Base-by-base conservation (phyloP, 2,888 invertebrate species). In the Iselma pallidipennis region DNA sequence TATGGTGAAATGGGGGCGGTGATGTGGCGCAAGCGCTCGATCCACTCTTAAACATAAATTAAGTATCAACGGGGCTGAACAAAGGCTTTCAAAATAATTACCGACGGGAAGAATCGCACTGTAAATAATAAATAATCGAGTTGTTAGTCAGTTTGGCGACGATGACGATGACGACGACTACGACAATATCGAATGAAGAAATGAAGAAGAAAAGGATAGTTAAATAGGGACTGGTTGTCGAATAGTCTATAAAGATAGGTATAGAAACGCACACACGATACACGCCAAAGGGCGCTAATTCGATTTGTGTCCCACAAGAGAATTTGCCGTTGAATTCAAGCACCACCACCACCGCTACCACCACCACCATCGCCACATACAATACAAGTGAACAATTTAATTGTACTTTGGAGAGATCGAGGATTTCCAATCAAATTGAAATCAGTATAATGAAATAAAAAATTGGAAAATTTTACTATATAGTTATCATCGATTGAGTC, bases 21-120 rank as follows among this genome's bases (percentile, higher is more conserved):
- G 16, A 45, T 45, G 45, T 45, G 45, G 45, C 48, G 54, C 53
- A 55, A 49, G 52, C 59, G 56, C 49, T 49, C 21, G 12, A 68
- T 65, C 66, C 59, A 57, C 33, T 37, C 25, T 53, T 56, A 49
- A 31, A 42, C 70, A 72, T 74, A 74, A 75, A 75, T 75, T 74
- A 74, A 74, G 70, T 74, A 74, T 68, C 66, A 73, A 70, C 68
- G 66, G 66, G 71, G 73, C 71, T 69, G 74, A 73, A 74, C 74
- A 74, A 73, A 75, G 72, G 76, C 76, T 76, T 72, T 76, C 75
- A 76, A 74, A 75, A 75, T 76, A 76, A 76, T 76, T 76, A 76
- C 74, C 71, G 70, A 75, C 73, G 75, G 63, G 73, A 75, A 75
- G 74, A 75, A 68, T 61, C 63, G 67, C 70, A 66, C 60, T 69